Conservation (phyloP, 2,797 vertebrate genomes). For the Sitta carolinensis region DNA sequence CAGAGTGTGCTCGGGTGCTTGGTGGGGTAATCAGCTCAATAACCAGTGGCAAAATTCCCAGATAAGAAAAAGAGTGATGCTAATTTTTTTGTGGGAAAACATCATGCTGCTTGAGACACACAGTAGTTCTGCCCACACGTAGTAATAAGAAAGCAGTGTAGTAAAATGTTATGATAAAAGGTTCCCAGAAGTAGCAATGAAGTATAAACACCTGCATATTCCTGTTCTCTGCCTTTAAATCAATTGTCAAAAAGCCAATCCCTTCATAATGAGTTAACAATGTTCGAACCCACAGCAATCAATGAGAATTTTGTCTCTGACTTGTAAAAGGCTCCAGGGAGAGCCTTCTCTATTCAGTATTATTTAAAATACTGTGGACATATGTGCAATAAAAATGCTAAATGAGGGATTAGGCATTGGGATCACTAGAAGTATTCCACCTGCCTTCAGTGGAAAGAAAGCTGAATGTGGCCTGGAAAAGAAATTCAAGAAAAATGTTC, state of each 20-base stretch:
- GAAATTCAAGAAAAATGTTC: background rate
- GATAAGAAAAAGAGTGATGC: background rate
- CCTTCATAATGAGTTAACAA: background rate
- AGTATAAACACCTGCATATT: background rate
- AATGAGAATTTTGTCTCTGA: background rate
- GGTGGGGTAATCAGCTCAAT: background rate
- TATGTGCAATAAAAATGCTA: background rate
- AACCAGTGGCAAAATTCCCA: background rate
- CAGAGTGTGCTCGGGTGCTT: background rate
- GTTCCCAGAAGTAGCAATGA: background rate
- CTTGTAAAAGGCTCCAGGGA: background rate
- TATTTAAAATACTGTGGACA: background rate
- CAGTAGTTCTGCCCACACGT: background rate
- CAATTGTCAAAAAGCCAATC: background rate
- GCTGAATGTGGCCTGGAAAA: background rate
- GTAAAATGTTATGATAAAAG: constrained; percentile 15
- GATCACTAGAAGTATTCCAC: background rate
- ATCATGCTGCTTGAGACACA: background rate
- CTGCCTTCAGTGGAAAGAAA: background rate
- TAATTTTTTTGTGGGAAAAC: constrained; percentile 4
- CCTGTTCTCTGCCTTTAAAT: background rate
- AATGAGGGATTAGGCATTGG: background rate
- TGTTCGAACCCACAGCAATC: background rate
- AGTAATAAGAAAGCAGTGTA: background rate
- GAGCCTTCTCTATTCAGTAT: background rate